Evolutionary conservation across 2,113 vertebrate genomes (phyloP).

Genomic region (Eurystomus gularis): DNA sequence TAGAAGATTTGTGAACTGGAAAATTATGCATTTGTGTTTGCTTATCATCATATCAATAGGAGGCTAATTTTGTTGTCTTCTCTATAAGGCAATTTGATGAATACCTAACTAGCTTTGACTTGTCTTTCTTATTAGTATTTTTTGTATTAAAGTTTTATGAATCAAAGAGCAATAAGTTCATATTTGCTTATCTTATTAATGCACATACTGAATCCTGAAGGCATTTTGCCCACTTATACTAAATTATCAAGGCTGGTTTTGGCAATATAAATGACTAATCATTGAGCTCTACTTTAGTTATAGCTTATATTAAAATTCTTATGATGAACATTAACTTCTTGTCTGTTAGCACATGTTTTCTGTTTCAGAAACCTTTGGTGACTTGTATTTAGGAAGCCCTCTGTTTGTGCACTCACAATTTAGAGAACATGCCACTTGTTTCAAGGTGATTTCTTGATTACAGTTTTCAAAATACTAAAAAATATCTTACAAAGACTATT

Average conservation of each 20-base stretch:
- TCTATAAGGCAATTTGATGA: not conserved
- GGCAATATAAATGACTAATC: not conserved
- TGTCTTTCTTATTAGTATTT: not conserved
- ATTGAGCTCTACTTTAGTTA: not conserved
- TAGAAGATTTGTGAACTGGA: not conserved
- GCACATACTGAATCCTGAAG: not conserved
- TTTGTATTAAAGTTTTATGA: slow-evolving; percentile 1
- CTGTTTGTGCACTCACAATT: not conserved
- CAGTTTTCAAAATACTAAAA: not conserved
- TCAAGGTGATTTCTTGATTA: not conserved
- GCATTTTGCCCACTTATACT: not conserved
- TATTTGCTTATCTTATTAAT: not conserved
- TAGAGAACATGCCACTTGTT: not conserved
- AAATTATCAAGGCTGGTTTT: not conserved
- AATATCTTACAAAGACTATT: not conserved
- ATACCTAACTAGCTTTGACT: not conserved
- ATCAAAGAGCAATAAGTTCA: not conserved
- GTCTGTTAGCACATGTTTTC: not conserved
- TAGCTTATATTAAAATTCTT: not conserved
- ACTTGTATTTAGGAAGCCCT: not conserved
- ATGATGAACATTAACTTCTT: not conserved
- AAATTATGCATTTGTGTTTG: not conserved
- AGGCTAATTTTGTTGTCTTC: slow-evolving; percentile 2
- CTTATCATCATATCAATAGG: not conserved
- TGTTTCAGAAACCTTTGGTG: not conserved